These are phyloP conservation scores for Pseudotriccus pelzelni DNA, from an alignment of 2,797 vertebrate genomes.

Conservation along the genomic window DNA sequence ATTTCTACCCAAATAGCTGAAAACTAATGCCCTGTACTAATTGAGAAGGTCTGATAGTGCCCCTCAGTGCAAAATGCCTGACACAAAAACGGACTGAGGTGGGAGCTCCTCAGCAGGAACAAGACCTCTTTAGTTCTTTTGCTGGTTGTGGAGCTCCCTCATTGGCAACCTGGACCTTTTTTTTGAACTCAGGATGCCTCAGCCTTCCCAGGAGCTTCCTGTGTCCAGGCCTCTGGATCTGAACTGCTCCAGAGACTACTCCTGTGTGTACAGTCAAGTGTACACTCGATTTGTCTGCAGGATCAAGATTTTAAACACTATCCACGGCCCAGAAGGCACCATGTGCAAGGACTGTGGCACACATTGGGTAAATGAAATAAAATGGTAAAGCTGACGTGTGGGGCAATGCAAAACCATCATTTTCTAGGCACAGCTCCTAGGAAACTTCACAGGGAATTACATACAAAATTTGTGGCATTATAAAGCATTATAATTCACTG, in stretches of 20 bases:
- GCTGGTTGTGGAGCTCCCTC: background rate
- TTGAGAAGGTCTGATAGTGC: background rate
- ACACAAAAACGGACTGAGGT: background rate
- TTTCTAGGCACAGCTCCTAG: background rate
- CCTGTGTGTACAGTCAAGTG: background rate
- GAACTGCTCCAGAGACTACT: background rate
- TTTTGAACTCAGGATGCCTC: background rate
- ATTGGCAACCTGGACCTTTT: background rate
- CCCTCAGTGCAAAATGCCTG: background rate
- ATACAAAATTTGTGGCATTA: background rate
- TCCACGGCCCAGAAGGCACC: accelerated
- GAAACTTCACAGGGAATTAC: background rate
- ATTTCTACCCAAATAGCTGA: background rate
- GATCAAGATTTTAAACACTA: background rate
- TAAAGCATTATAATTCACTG: conserved; percentile 6
- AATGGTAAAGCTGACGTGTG: background rate
- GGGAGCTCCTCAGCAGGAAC: background rate
- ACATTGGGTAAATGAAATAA: background rate
- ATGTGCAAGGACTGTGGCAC: background rate
- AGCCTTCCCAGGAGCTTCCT: background rate
- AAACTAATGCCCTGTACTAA: background rate
- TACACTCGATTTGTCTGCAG: accelerated
- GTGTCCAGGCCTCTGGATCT: background rate
- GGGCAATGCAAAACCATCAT: background rate
- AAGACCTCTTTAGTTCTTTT: background rate